phyloP scores from a whole-genome alignment of 2,888 invertebrate species.

The Eupeodes luniger region DNA sequence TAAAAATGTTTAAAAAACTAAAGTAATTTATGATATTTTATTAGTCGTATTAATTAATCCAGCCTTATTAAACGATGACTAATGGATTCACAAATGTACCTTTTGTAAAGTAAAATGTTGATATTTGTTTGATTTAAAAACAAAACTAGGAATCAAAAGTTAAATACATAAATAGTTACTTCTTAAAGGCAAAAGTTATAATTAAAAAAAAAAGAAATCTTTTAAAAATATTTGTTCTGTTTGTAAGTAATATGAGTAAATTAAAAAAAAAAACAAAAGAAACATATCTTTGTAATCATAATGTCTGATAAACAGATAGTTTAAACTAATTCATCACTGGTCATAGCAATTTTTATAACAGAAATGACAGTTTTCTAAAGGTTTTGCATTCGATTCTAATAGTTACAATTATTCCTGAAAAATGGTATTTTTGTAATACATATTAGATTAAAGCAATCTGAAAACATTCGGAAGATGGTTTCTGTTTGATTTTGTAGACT shows the following conservation, averaged over 20 bases:
- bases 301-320: constrained; percentile 42
- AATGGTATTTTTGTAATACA: too few relatives aligned
- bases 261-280: constrained; percentile 11
- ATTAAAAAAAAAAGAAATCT: not conserved
- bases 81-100: constrained; percentile 65
- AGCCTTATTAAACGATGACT: constrained; percentile 24
- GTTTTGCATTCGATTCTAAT: too few relatives aligned
- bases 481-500: too few relatives aligned
- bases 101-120: constrained; percentile 44
- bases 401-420: too few relatives aligned
- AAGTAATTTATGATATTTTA: not conserved
- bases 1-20: not conserved
- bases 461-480: too few relatives aligned
- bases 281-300: constrained; percentile 58
- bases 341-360: too few relatives aligned
- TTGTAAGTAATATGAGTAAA: not conserved
- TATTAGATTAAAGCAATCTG: too few relatives aligned
- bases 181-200: not conserved
- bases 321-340: not conserved
- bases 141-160: not conserved
- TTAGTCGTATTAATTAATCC: constrained; percentile 13
- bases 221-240: constrained; percentile 22
- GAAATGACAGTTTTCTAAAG: too few relatives aligned
- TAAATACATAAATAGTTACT: constrained; percentile 8
- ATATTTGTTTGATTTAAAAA: constrained; percentile 23